A percentile compares a stretch with the other conserved stretches of the same genome.
Conservation (phyloP, 2,888 invertebrate genomes). For the Lithosia quadra region DNA sequence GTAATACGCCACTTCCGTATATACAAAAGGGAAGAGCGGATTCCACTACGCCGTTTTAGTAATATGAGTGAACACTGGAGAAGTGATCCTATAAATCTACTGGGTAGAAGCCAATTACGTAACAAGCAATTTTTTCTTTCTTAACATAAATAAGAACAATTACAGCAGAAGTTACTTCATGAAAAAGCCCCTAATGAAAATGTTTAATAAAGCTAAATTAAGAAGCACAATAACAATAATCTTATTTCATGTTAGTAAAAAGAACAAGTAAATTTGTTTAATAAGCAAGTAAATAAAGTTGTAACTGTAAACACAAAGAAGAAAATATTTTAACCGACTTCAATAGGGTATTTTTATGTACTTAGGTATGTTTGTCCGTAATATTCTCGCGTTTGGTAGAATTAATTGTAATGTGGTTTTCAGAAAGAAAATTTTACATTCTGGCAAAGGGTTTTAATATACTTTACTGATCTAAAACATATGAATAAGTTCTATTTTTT, state of each 20-base stretch:
- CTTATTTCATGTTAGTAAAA: background rate
- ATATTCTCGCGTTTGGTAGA: no score
- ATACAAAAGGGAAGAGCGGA: conserved; percentile 23
- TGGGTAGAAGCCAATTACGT: conserved; percentile 53
- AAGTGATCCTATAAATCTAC: conserved; percentile 65
- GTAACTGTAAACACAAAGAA: background rate
- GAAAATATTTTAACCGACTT: background rate
- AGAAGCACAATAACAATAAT: background rate
- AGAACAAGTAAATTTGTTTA: background rate
- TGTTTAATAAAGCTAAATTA: conserved; percentile 1
- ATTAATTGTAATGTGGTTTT: no score
- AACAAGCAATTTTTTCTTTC: conserved; percentile 20
- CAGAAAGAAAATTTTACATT: no score
- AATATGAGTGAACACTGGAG: conserved; percentile 54
- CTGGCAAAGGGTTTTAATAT: no score
- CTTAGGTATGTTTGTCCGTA: no score
- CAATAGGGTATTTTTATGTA: no score
- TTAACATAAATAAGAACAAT: background rate
- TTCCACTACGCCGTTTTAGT: conserved; percentile 44
- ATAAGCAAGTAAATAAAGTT: background rate
- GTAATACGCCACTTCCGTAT: conserved; percentile 20
- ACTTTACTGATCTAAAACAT: no score
- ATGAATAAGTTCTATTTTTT: no score
- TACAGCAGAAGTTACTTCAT: background rate
- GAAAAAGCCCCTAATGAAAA: background rate